Evolutionary conservation across 2,797 vertebrate species (phyloP).

Genomic region (Petrocephalus schoutedeni): DNA sequence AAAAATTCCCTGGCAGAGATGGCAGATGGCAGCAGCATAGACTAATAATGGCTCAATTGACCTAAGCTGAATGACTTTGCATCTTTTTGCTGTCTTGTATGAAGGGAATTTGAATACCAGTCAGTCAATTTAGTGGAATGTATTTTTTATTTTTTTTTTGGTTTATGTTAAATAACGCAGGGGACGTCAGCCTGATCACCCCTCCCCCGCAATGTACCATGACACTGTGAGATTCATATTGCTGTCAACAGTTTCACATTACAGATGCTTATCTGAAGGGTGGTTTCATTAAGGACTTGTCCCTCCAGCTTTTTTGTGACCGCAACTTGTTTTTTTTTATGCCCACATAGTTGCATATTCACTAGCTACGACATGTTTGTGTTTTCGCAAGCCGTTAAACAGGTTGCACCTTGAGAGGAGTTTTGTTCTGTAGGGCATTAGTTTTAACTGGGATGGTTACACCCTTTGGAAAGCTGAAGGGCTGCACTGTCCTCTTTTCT

Average conservation of each 20-base stretch:
- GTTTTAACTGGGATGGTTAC: not conserved
- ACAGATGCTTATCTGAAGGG: not conserved
- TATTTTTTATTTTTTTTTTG: not conserved
- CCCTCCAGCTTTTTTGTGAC: not conserved
- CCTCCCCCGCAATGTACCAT: not conserved
- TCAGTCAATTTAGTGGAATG: not conserved
- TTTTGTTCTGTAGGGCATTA: conserved; percentile 12
- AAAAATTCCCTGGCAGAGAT: not conserved
- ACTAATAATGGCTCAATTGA: not conserved
- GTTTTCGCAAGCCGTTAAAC: not conserved
- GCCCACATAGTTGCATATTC: not conserved
- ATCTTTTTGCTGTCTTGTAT: not conserved
- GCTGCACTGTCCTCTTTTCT: not conserved
- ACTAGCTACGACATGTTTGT: not conserved
- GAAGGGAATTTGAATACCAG: not conserved
- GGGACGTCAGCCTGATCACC: not conserved
- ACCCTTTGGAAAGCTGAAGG: not conserved
- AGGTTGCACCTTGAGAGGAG: not conserved
- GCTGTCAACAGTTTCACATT: not conserved
- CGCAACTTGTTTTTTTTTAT: not conserved
- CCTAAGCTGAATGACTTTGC: not conserved
- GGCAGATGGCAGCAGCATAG: not conserved
- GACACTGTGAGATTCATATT: not conserved
- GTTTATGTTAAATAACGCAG: not conserved
- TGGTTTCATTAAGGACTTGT: not conserved